Conservation (phyloP, 2,888 invertebrate genomes). For the Eugnorisma glareosa region DNA sequence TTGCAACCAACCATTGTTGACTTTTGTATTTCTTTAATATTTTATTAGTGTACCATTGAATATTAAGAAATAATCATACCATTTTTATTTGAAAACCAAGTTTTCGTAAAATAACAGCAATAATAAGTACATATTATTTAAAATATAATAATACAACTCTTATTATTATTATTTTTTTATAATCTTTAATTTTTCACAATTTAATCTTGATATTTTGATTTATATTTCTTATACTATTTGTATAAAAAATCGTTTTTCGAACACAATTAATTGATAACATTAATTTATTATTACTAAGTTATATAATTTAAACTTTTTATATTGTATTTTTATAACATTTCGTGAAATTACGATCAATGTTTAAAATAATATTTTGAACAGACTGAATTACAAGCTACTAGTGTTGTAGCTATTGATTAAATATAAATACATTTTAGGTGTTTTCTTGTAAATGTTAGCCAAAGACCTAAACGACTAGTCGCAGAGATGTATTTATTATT, state of each 20-base stretch:
- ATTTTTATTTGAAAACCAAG: slow-evolving; percentile 71
- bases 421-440: slow-evolving; percentile 61
- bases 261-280: slow-evolving; percentile 13
- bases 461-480: slow-evolving; percentile 88
- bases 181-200: slow-evolving; percentile 25
- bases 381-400: slow-evolving; percentile 63
- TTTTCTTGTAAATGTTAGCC: slow-evolving; percentile 80
- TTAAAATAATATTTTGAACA: slow-evolving; percentile 49
- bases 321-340: slow-evolving; percentile 13
- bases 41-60: slow-evolving; percentile 42
- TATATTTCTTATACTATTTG: slow-evolving; percentile 11
- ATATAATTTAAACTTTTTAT: slow-evolving; percentile 10
- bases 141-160: slow-evolving; percentile 4
- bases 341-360: slow-evolving; percentile 43
- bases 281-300: slow-evolving; percentile 23
- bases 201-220: slow-evolving; percentile 25
- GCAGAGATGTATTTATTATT: slow-evolving; percentile 79
- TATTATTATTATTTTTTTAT: neutral
- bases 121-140: slow-evolving; percentile 64
- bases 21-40: slow-evolving; percentile 11
- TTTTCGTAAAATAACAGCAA: slow-evolving; percentile 62
- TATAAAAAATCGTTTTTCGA: slow-evolving; percentile 17
- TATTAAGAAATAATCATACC: slow-evolving; percentile 49
- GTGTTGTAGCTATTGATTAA: slow-evolving; percentile 45
- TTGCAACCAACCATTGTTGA: slow-evolving; percentile 3